Conservation (phyloP, 2,113 vertebrate species). For the Cyrtonyx montezumae region DNA sequence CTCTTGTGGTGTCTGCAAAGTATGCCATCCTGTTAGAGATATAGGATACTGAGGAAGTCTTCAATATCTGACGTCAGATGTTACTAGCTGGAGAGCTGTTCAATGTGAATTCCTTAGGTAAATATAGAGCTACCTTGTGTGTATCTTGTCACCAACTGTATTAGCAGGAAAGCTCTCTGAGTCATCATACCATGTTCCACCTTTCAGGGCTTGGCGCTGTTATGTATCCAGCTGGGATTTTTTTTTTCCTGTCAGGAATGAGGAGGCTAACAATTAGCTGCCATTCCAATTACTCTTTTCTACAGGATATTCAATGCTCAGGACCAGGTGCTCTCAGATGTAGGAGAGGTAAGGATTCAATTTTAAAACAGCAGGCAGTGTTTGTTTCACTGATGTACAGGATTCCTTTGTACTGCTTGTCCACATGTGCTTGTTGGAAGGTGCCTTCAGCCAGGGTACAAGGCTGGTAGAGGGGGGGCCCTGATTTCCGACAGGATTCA, state of each 20-base stretch:
- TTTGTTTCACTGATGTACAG: not conserved
- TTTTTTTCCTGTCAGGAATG: not conserved
- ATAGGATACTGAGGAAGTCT: not conserved
- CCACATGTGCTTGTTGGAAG: not conserved
- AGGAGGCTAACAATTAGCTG: not conserved
- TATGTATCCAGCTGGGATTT: not conserved
- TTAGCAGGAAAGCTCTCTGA: not conserved
- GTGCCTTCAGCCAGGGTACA: not conserved
- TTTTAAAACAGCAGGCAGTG: not conserved
- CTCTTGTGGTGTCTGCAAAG: not conserved
- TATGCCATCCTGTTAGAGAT: not conserved
- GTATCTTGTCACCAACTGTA: not conserved
- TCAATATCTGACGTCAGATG: not conserved
- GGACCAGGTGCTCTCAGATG: not conserved
- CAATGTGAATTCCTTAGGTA: not conserved
- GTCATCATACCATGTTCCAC: rapidly evolving
- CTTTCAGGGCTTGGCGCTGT: not conserved
- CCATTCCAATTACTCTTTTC: not conserved
- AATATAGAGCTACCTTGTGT: not conserved
- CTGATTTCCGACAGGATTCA: not conserved
- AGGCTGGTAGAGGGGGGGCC: not conserved
- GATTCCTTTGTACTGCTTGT: not conserved
- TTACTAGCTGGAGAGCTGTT: not conserved
- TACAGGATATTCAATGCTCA: not conserved
- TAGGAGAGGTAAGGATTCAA: not conserved